Evolutionary conservation across 1,140 invertebrate species (phyloP), one percentile per base, ranked within the genome.

Genomic region (Pygmarrhopalites habei): DNA sequence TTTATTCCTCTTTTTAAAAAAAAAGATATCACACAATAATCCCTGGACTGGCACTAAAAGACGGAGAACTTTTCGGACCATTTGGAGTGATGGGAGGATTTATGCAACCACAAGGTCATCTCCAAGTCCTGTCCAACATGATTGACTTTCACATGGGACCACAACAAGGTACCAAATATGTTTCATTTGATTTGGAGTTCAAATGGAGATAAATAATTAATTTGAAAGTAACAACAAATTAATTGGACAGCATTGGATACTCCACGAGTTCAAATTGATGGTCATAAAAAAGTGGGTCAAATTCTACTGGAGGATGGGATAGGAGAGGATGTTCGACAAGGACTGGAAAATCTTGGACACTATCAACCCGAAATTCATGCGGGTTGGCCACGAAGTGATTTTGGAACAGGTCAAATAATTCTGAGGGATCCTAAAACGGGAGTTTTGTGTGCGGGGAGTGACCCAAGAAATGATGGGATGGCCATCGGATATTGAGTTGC

Each of bases 31-130:
- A 78, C 57, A 78, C 76, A 1, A 79, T 78, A 32, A 78, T 79
- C 26, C 77, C 77, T 15, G 68, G 68, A 35, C 46, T 70, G 58
- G 68, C 68, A 46, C 30, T 70, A 46, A 70, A 67, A 52, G 53
- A 66, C 28, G 62, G 68, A 2, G 62, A 70, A 25, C 29, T 70
- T n/a, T 70, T 29, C 14, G 61, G 61, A 39, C 43, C 62, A 15
- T 70, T 70, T 60, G 68, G 68, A 59, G 68, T 70, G 1, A 70
- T 70, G 68, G 68, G 68, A 26, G 74, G 73, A 2, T 79, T 71
- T 59, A 78, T 79, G 77, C 77, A 79, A 65, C 77, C 77, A 25
- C 77, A 78, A 67, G 75, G 77, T 7, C 77, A 79, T 60, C 72
- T 78, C 0, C 77, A 79, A 68, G 69, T 70, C 7, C 58, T 78